These are phyloP conservation scores for Podilymbus podiceps DNA, from an alignment of 2,113 vertebrate species.

Conservation along the genomic window DNA sequence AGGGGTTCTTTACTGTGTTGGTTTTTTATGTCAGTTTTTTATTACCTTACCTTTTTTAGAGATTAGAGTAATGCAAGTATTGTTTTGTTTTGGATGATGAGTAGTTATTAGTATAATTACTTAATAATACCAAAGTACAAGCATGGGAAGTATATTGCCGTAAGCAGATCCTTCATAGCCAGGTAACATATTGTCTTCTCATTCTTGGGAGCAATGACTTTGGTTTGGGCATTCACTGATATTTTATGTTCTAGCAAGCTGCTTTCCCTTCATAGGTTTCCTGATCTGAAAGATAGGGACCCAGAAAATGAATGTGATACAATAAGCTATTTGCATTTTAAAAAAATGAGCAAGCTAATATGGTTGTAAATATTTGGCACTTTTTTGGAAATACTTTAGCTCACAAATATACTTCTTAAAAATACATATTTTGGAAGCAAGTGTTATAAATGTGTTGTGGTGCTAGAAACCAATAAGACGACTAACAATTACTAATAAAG, in stretches of 20 bases:
- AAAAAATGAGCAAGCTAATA: rapidly evolving
- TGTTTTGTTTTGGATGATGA: background rate
- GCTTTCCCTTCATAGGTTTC: background rate
- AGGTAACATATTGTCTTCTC: background rate
- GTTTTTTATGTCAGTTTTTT: background rate
- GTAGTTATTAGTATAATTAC: background rate
- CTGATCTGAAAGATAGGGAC: background rate
- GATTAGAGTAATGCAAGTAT: background rate
- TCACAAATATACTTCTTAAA: background rate
- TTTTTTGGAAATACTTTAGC: background rate
- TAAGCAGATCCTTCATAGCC: background rate
- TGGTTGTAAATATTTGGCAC: background rate
- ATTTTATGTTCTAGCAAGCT: background rate
- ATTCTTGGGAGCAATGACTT: background rate
- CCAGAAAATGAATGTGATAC: background rate
- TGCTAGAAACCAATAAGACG: background rate
- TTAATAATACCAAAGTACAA: background rate
- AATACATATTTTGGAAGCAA: background rate
- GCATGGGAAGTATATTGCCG: background rate
- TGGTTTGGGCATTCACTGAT: background rate
- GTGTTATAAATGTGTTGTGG: background rate
- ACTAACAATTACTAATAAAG: background rate
- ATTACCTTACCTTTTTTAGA: background rate
- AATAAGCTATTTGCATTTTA: background rate
- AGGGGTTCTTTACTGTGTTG: background rate